Base-by-base conservation (phyloP, 2,888 invertebrate genomes). In the Tinea semifulvella region DNA sequence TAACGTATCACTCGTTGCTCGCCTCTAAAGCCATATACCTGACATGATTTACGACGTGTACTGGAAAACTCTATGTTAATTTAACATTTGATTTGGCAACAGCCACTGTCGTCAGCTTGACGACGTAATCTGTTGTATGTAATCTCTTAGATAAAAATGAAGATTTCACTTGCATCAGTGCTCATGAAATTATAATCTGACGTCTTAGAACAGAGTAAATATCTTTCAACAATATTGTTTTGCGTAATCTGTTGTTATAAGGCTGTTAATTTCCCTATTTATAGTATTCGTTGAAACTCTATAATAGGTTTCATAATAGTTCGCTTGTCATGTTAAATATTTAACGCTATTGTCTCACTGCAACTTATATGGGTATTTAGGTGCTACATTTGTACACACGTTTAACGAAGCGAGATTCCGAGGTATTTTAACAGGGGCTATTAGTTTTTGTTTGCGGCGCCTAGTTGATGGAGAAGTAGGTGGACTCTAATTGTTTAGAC, bases 131-230 rank as follows among this genome's bases (percentile, higher is more conserved):
- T 57, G 61, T 77, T 72, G 63, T 66, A 58, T 68, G 68, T 77
- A 75, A 77, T 79, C 75, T 73, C 58, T 8, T 64, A 56, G 74
- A 74, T 76, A 75, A 55, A 60, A 61, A 57, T 22, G 18, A 64
- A 72, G 69, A 73, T 72, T 66, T 65, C 61, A 68, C 70, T 79
- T 77, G 74, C 79, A 76, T 75, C 75, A 76, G 68, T 69, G 66
- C 51, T 48, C 57, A 57, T 61, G 63, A 51, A 59, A 61, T 61
- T 62, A 61, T 75, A 76, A 76, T 75, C 75, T 72, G 71, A 72
- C 72, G 60, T 65, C 14, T 31, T 31, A 31, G 14, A 31, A 31
- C 31, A 7, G 14, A 65, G 65, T 69, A 58, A 13, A 63, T 65
- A 58, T 68, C 31, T 31, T 31, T 31, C 31, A 31, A 31, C 31